These are phyloP conservation scores for Drosophila pruinosa DNA, from an alignment of 1,140 invertebrate species.

Conservation along the genomic window DNA sequence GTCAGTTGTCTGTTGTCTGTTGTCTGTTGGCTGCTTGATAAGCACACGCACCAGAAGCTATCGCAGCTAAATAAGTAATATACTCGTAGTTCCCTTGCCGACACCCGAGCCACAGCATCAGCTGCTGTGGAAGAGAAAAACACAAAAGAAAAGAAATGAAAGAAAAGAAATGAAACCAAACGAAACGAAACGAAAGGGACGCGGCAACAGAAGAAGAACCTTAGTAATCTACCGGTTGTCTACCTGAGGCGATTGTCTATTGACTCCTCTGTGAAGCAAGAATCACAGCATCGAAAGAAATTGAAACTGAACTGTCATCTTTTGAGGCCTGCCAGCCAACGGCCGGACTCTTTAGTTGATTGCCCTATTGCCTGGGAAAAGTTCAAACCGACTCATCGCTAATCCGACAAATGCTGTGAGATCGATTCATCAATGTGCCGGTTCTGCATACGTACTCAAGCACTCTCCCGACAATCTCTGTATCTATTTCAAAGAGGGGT, in stretches of 20 bases:
- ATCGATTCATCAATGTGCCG: slow-evolving; percentile 27
- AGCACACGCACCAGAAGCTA: slow-evolving; percentile 9
- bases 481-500: not conserved
- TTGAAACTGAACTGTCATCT: slow-evolving; percentile 54
- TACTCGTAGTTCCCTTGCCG: too few species aligned
- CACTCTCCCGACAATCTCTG: too few species aligned
- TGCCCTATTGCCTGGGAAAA: slow-evolving; percentile 29
- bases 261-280: not conserved
- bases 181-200: not conserved
- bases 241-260: slow-evolving; percentile 28
- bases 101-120: not conserved
- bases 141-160: not conserved
- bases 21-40: slow-evolving; percentile 18
- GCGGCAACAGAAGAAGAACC: slow-evolving; percentile 19
- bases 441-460: not conserved
- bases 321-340: slow-evolving; percentile 11
- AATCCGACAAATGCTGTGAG: slow-evolving; percentile 12
- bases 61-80: slow-evolving; percentile 10
- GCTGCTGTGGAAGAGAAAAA: not conserved
- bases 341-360: slow-evolving; percentile 18
- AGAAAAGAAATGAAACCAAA: not conserved
- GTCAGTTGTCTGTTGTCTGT: slow-evolving; percentile 5
- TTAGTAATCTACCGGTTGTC: slow-evolving; percentile 18
- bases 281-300: slow-evolving; percentile 22
- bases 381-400: not conserved